Conservation (phyloP, 2,113 vertebrate genomes). For the Pholis gunnellus region DNA sequence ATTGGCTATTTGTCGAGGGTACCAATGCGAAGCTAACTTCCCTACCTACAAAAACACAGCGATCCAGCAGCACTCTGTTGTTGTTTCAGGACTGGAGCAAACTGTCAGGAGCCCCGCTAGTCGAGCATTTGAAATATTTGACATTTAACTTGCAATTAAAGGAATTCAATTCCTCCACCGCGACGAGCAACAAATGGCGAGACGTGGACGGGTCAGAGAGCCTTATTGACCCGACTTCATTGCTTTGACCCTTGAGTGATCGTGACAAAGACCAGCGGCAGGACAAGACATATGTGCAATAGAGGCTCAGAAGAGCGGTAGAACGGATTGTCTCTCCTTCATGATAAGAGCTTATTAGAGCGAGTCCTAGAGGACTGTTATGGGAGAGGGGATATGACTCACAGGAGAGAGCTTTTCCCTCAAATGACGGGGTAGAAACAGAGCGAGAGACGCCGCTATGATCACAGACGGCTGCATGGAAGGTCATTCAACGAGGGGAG, state of each 20-base stretch:
- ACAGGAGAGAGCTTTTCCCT: not conserved
- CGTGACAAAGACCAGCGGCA: not conserved
- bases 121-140: not conserved
- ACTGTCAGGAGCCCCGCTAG: not conserved
- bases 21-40: no score
- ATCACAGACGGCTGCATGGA: not conserved
- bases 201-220: not conserved
- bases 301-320: not conserved
- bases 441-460: not conserved
- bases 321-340: constrained; percentile 8
- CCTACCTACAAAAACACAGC: no score
- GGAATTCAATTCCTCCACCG: not conserved
- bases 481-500: constrained; percentile 10
- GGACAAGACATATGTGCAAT: not conserved
- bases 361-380: not conserved
- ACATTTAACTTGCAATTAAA: not conserved
- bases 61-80: not conserved
- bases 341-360: constrained; percentile 26
- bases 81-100: not conserved
- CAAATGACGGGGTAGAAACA: not conserved
- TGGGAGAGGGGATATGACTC: constrained; percentile 20
- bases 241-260: constrained; percentile 28
- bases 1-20: no score
- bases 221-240: constrained; percentile 1
- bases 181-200: not conserved